phyloP scores from a whole-genome alignment of 2,888 invertebrate species.

The Liodrosophila aerea region DNA sequence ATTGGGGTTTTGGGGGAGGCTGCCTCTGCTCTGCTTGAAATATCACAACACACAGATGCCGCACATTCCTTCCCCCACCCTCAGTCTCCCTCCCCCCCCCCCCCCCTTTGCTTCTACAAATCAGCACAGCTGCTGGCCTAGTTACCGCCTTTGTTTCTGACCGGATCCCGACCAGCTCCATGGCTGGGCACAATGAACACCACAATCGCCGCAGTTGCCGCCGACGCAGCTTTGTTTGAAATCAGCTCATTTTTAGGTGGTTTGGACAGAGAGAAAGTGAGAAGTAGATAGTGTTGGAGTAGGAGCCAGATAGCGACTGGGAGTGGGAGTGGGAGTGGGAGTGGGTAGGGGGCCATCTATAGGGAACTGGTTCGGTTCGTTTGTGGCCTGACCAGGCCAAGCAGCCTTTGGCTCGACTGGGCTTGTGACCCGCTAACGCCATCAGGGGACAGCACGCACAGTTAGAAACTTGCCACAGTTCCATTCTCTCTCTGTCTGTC shows the following conservation, averaged over 20 bases:
- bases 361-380: conserved; percentile 59
- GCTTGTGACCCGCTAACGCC: conserved; percentile 49
- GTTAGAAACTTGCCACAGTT: conserved; percentile 40
- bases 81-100: neutral
- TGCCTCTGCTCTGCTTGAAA: conserved; percentile 38
- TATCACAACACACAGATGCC: conserved; percentile 60
- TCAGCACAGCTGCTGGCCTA: conserved; percentile 70
- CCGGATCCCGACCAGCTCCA: conserved; percentile 48
- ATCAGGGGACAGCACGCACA: conserved; percentile 69
- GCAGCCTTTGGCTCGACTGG: conserved; percentile 30
- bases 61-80: conserved; percentile 10
- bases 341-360: no score
- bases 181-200: conserved; percentile 59
- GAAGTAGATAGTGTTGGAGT: neutral
- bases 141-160: conserved; percentile 66
- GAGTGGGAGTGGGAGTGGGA: conserved; percentile 37
- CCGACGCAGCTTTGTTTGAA: conserved; percentile 63
- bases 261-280: conserved; percentile 14
- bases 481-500: neutral
- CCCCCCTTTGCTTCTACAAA: conserved; percentile 28
- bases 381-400: conserved; percentile 51
- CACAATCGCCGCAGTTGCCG: conserved; percentile 27
- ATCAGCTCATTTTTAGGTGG: conserved; percentile 71
- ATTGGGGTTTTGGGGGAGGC: conserved; percentile 16
- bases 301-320: conserved; percentile 13